Evolutionary conservation across 53 echinoderm and acorn worm species (phyloP).

Genomic region (Antedon mediterranea): DNA sequence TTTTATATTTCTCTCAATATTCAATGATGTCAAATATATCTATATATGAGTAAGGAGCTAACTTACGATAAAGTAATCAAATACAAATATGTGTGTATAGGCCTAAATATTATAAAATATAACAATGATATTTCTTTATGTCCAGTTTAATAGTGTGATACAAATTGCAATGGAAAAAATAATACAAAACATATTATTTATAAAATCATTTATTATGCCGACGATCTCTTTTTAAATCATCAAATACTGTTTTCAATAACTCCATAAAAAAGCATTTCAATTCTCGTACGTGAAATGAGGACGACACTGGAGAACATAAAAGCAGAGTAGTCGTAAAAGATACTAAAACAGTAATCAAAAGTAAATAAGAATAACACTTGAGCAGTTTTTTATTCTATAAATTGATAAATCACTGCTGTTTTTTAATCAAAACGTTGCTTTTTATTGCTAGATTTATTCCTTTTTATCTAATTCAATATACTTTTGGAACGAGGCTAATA

Average conservation of each 20-base stretch:
- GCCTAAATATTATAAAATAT: too few relatives aligned
- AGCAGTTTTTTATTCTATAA: background rate
- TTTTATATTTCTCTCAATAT: too few relatives aligned
- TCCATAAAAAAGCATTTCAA: background rate
- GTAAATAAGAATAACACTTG: background rate
- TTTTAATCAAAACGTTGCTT: background rate
- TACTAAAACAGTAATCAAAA: background rate
- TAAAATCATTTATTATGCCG: background rate
- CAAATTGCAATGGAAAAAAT: too few relatives aligned
- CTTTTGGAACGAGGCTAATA: too few relatives aligned
- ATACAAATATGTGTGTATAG: too few relatives aligned
- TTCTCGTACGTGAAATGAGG: background rate
- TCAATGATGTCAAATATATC: too few relatives aligned
- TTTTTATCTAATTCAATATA: background rate
- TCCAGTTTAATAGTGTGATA: too few relatives aligned
- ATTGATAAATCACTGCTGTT: background rate
- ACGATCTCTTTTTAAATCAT: background rate
- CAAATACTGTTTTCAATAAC: background rate
- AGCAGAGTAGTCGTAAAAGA: background rate
- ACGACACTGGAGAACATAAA: background rate
- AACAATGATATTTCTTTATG: too few relatives aligned
- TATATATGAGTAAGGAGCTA: too few relatives aligned
- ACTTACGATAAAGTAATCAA: too few relatives aligned
- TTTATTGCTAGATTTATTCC: background rate
- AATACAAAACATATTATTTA: too few relatives aligned